phyloP scores from a whole-genome alignment of 2,113 vertebrate species.

The Emydura subglobosa region DNA sequence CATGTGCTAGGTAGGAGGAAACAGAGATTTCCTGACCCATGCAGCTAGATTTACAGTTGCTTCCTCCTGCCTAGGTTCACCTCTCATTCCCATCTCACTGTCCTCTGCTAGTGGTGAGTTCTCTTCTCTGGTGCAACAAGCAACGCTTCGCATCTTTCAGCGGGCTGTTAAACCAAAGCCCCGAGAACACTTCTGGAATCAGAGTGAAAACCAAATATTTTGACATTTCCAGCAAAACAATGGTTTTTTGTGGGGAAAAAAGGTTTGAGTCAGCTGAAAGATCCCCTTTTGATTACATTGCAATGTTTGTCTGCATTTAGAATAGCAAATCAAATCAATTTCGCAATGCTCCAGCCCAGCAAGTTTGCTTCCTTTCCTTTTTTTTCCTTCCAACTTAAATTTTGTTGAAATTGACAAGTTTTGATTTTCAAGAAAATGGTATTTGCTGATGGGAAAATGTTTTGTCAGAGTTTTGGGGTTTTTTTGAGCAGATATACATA shows the following conservation, averaged over 20 bases:
- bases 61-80: background rate
- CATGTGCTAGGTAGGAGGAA: slow-evolving; percentile 25
- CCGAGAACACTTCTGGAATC: background rate
- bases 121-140: background rate
- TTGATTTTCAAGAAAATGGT: background rate
- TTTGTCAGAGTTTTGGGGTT: no score
- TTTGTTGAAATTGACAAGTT: background rate
- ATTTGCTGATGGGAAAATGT: background rate
- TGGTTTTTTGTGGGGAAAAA: rapidly evolving
- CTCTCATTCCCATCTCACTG: background rate
- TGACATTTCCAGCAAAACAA: background rate
- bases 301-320: background rate
- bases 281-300: background rate
- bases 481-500: background rate
- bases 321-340: background rate
- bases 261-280: background rate
- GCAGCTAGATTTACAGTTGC: slow-evolving; percentile 26
- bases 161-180: background rate
- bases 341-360: background rate
- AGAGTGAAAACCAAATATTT: background rate
- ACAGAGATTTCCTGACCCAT: slow-evolving; percentile 61
- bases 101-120: background rate
- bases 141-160: background rate
- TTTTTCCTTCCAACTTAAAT: background rate
- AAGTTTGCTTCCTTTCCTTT: background rate